These are phyloP conservation scores for Podilymbus podiceps DNA, from an alignment of 2,113 vertebrate genomes.

Conservation along the genomic window DNA sequence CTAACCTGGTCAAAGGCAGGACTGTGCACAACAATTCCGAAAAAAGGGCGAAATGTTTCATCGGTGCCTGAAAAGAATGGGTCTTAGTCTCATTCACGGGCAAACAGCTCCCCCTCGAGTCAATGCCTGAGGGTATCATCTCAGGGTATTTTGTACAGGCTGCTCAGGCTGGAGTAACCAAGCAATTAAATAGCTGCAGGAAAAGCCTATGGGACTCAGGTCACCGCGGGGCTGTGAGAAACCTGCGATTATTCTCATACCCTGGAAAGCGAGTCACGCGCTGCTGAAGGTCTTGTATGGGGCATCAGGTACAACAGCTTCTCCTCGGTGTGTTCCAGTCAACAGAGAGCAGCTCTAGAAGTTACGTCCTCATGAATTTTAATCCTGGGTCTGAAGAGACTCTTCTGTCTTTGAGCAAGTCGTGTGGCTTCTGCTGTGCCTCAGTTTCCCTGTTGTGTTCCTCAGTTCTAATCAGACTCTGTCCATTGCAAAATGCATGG, in stretches of 20 bases:
- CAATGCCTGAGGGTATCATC: neutral
- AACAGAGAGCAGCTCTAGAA: neutral
- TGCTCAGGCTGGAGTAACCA: neutral
- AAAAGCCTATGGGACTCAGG: neutral
- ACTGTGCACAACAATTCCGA: neutral
- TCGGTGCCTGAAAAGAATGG: no score
- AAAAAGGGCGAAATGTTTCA: neutral
- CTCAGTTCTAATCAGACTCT: neutral
- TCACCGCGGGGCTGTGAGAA: neutral
- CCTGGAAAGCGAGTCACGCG: neutral
- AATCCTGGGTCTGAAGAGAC: neutral
- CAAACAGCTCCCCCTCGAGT: slow-evolving; percentile 1
- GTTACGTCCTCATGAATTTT: neutral
- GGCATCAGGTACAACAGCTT: neutral
- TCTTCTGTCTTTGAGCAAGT: neutral
- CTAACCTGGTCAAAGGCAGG: neutral
- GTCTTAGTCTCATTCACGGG: neutral
- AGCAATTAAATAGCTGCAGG: neutral
- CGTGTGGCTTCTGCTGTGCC: neutral
- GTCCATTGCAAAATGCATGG: neutral
- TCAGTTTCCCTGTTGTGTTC: neutral
- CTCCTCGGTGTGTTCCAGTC: neutral
- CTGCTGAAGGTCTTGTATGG: neutral
- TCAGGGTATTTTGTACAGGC: neutral
- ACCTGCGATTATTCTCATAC: neutral